phyloP scores from a whole-genome alignment of 2,113 vertebrate species.

The Lamprotornis superbus region DNA sequence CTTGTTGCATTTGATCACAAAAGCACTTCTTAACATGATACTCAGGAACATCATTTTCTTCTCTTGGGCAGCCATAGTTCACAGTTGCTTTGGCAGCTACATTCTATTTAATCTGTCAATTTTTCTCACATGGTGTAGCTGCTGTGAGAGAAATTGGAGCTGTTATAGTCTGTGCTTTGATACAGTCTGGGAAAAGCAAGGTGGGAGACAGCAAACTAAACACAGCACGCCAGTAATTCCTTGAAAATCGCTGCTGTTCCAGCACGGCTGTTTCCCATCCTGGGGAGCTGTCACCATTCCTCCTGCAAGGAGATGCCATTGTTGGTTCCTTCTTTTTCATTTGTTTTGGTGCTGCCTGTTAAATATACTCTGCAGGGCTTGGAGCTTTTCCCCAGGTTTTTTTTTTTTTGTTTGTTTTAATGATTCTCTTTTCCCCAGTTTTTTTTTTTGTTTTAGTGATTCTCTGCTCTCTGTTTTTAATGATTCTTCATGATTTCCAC shows the following conservation, averaged over 20 bases:
- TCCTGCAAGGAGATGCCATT: background rate
- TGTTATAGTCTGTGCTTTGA: conserved; percentile 65
- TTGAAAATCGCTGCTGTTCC: conserved; percentile 55
- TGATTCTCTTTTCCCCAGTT: too few relatives aligned
- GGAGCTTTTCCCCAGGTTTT: background rate
- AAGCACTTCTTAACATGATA: background rate
- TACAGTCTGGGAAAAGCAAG: conserved; percentile 69
- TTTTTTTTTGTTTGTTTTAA: background rate
- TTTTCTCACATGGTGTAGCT: conserved; percentile 64
- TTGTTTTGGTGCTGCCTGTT: background rate
- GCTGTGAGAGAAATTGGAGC: conserved; percentile 74
- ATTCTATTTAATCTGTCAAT: conserved; percentile 73
- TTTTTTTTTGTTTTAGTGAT: too few relatives aligned
- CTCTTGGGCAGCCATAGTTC: conserved; percentile 50
- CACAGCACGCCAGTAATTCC: conserved; percentile 69
- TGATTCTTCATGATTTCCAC: background rate
- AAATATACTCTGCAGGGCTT: background rate
- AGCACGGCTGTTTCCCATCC: background rate
- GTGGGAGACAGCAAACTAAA: conserved; percentile 65
- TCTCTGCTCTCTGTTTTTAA: background rate
- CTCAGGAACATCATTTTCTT: background rate
- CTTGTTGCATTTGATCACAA: background rate
- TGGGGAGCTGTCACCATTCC: background rate
- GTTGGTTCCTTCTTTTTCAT: background rate
- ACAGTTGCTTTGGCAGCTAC: conserved; percentile 50